Base-by-base conservation (phyloP, 2,113 vertebrate genomes). In the Tetrax tetrax region DNA sequence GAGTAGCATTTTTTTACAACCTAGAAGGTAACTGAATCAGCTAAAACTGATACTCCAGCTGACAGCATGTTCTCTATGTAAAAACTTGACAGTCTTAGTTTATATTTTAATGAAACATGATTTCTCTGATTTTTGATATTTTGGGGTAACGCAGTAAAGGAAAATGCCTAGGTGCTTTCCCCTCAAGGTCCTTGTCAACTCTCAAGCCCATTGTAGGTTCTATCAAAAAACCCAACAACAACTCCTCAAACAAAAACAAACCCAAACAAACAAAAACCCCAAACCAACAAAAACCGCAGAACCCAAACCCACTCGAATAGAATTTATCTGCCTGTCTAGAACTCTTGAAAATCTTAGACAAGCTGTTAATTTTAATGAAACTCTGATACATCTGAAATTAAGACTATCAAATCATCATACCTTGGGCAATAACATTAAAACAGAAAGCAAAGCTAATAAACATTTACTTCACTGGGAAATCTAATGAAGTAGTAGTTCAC, bases 381-480 rank as follows among this genome's bases (percentile, higher is more conserved):
- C 71, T 63, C 11, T 12, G 72, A 4, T 68, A 27, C 8, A 7
- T 43, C 14, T 86, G 33, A 65, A 71, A 68, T 79, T 70, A 31
- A 53, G 18, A 10, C 0, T 2, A 2, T 51, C 33, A 51, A 35
- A 37, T 54, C 13, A 24, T 47, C 5, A 2, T 38, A 21, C 16
- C 7, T 69, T 35, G 15, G 80, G n/a, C 27, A 59, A 4, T 79
- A 50, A 51, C 24, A 38, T 54, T 31, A 57, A 61, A 80, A 38
- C 29, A 45, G 10, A 80, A 77, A 22, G 19, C 10, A 51, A 64
- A 48, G 9, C 21, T 92, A 45, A 38, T 61, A 65, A 86, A 31
- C 7, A 12, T 20, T 64, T 71, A 48, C 41, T 76, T 89, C 21
- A 17, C 27, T 76, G 13, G 22, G 25, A 71, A 65, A 35, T 56